Evolutionary conservation across 1,140 invertebrate species (phyloP), one percentile per base, ranked within the genome.

Genomic region (silkworm (Bombyx mori)): DNA sequence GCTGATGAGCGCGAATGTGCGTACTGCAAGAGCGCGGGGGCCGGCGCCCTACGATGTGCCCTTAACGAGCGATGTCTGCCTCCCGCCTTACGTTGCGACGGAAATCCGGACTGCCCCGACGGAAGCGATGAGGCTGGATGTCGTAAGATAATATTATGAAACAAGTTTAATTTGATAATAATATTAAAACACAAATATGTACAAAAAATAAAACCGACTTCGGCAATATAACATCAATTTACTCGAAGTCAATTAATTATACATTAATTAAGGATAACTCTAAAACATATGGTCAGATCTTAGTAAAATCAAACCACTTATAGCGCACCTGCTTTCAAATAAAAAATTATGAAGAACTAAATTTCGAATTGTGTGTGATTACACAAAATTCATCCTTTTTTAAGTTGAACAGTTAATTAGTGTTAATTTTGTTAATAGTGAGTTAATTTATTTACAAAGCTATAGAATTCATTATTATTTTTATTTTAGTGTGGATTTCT

Each of bases 71-170:
- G 89, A 8, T 97, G 96, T 75, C 91, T 97, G 62, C 90, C 92
- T 0, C 84, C 86, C 6, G 88, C 89, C 45, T 91, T 93, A 64
- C 90, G 93, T 56, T 97, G 96, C 78, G 94, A 96, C 75, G 95
- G 95, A 46, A 91, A 92, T 52, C 84, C 90, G 0, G 95, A 97
- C 78, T 97, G 96, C 73, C 91, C 94, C 0, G 94, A 96, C 77
- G 95, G 93, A 9, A 94, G 93, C 62, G 96, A 97, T 66, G 96
- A 97, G 77, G 91, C 92, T 71, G 92, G 93, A 68, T 97, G 96
- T 71, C 86, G 95, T 96, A 86, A 93, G 94, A 91, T 48, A 48
- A 54, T 53, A 35, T 3, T 35, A 35, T 35, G 26, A 35, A 3
- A 3, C 26, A 35, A 35, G 2, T 5, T 3, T 3, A 35, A 35